Conservation (phyloP, 2,888 invertebrate genomes). For the Leptura quadrifasciata region DNA sequence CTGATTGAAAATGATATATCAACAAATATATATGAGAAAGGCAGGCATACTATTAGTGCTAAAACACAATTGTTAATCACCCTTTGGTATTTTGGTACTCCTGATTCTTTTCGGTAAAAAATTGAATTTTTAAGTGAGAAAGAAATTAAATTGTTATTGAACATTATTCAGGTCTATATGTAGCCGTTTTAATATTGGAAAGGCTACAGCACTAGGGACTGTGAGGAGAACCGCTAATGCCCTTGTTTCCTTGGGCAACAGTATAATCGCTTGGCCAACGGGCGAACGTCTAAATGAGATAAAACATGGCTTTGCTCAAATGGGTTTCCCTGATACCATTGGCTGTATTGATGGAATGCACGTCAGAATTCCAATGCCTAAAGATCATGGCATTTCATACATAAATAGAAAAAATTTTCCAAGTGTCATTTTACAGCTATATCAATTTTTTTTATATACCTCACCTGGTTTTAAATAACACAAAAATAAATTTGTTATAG, state of each 20-base stretch:
- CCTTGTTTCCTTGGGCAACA: not conserved
- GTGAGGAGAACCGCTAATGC: not conserved
- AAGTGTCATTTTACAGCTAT: not conserved
- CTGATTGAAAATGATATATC: too few relatives aligned
- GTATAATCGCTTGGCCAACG: not conserved
- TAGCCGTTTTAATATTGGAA: not conserved
- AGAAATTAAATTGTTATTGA: too few relatives aligned
- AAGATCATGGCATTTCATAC: slow-evolving; percentile 42
- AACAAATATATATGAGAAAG: too few relatives aligned
- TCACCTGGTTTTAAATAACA: too few relatives aligned
- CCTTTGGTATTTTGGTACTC: too few relatives aligned
- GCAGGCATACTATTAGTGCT: too few relatives aligned
- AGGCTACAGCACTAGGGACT: not conserved
- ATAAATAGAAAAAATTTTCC: slow-evolving; percentile 39
- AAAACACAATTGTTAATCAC: too few relatives aligned
- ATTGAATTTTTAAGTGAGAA: too few relatives aligned
- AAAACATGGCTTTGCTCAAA: not conserved
- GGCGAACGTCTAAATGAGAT: not conserved
- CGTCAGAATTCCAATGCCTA: slow-evolving; percentile 37
- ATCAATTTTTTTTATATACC: too few relatives aligned
- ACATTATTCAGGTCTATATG: not conserved
- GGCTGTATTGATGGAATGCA: slow-evolving; percentile 26
- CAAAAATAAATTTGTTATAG: slow-evolving; percentile 7
- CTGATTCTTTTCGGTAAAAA: too few relatives aligned
- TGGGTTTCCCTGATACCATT: slow-evolving; percentile 8